phyloP scores from a whole-genome alignment of 1,140 invertebrate genomes.

The Hypsibius dujardini region DNA sequence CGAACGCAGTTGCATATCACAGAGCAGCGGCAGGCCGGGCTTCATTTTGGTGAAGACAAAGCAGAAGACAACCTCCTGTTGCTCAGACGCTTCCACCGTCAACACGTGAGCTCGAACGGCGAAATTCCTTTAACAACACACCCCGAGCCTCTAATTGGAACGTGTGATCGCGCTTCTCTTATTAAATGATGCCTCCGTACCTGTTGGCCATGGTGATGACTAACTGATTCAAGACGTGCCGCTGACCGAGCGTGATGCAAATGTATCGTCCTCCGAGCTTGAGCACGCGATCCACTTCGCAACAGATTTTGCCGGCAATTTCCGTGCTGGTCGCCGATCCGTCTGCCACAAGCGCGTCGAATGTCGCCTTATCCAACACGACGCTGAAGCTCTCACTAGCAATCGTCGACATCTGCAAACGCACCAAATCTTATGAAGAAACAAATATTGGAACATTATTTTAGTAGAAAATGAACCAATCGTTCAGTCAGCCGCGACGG shows the following conservation, averaged over 20 bases:
- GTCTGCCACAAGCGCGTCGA: slow-evolving; percentile 77
- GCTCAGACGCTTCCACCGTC: neutral
- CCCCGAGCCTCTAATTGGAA: neutral
- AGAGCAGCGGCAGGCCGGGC: neutral
- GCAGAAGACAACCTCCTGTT: neutral
- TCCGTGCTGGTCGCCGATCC: slow-evolving; percentile 42
- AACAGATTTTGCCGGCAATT: slow-evolving; percentile 54
- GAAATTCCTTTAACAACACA: neutral
- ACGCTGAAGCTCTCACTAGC: slow-evolving; percentile 55
- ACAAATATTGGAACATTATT: slow-evolving; percentile 12
- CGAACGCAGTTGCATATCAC: neutral
- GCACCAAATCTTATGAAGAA: slow-evolving; percentile 15
- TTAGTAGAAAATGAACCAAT: neutral
- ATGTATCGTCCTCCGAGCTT: slow-evolving; percentile 57
- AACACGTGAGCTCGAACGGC: slow-evolving; percentile 6
- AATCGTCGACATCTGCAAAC: slow-evolving; percentile 47
- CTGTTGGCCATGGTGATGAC: slow-evolving; percentile 33
- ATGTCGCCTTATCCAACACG: slow-evolving; percentile 79
- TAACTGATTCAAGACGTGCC: slow-evolving; percentile 59
- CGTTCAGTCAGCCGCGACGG: too few species aligned
- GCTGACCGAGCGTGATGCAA: slow-evolving; percentile 70
- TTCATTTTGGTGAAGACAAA: slow-evolving; percentile 16
- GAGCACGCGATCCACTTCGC: slow-evolving; percentile 41
- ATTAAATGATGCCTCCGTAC: neutral
- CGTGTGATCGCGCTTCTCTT: too few species aligned